A percentile compares a stretch with the other conserved stretches of the same genome.
phyloP scores from a whole-genome alignment of 2,888 invertebrate species.

The Pheosia gnoma region DNA sequence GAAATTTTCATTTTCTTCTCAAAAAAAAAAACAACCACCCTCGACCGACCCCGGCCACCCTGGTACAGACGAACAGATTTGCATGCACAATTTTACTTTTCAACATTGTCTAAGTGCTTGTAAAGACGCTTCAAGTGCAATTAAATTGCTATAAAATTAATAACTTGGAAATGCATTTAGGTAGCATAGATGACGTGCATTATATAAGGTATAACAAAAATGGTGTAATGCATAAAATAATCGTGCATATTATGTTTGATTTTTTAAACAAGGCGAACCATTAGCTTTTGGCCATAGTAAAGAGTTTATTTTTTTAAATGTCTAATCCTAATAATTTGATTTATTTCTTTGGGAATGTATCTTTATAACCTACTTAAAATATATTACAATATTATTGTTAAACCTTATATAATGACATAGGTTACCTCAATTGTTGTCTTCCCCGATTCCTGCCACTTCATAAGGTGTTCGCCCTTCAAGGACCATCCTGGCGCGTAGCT shows the following conservation, averaged over 20 bases:
- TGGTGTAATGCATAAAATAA: no score
- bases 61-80: conserved; percentile 61
- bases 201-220: no score
- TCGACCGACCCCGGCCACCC: conserved; percentile 46
- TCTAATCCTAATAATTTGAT: no score
- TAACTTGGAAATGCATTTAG: not conserved
- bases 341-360: no score
- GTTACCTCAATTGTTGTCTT: conserved; percentile 84
- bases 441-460: conserved; percentile 85
- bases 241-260: no score
- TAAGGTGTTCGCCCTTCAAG: conserved; percentile 84
- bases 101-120: conserved; percentile 40
- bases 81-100: conserved; percentile 63
- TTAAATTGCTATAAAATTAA: conserved; percentile 18
- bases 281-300: no score
- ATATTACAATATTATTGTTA: no score
- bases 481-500: conserved; percentile 86
- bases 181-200: no score
- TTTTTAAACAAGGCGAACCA: no score
- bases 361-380: no score
- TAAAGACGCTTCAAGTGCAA: conserved; percentile 25
- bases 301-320: no score
- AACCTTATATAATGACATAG: conserved; percentile 1
- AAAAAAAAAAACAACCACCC: conserved; percentile 68
- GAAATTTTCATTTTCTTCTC: conserved; percentile 76